Evolutionary conservation across 2,888 invertebrate species (phyloP).

Genomic region (Drepana falcataria): DNA sequence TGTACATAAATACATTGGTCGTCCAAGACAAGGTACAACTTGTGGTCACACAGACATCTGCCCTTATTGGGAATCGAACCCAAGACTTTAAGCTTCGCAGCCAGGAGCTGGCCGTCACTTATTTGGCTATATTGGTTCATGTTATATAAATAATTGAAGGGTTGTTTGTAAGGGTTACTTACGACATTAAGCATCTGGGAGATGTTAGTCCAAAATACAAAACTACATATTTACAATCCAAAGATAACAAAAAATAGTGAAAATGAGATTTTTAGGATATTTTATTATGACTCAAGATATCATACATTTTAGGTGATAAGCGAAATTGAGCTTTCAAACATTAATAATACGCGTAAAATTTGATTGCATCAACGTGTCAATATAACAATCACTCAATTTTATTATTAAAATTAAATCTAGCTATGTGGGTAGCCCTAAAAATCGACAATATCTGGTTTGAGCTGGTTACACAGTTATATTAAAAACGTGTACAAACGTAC

Average conservation of each 20-base stretch:
- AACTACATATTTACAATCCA: too few species aligned
- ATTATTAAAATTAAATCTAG: neutral
- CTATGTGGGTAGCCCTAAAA: neutral
- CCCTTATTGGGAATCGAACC: too few species aligned
- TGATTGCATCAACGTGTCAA: neutral
- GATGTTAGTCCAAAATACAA: too few species aligned
- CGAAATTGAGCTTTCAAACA: neutral
- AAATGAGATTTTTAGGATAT: conserved; percentile 1
- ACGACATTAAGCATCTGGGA: too few species aligned
- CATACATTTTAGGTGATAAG: neutral
- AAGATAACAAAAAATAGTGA: neutral
- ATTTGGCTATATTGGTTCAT: too few species aligned
- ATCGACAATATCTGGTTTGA: conserved; percentile 10
- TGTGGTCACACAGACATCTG: too few species aligned
- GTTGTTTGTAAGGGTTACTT: too few species aligned
- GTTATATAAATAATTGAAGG: too few species aligned
- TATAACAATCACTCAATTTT: neutral
- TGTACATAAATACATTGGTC: too few species aligned
- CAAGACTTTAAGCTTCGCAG: too few species aligned
- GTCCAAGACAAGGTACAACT: too few species aligned
- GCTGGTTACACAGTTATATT: conserved; percentile 18
- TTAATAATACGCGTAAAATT: neutral
- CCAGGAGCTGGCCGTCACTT: too few species aligned
- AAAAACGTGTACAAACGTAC: conserved; percentile 13
- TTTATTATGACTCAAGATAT: neutral